A percentile compares a stretch with the other conserved stretches of the same genome.
Evolutionary conservation across 2,113 vertebrate genomes (phyloP).

Genomic region (Daphoenositta chrysoptera): DNA sequence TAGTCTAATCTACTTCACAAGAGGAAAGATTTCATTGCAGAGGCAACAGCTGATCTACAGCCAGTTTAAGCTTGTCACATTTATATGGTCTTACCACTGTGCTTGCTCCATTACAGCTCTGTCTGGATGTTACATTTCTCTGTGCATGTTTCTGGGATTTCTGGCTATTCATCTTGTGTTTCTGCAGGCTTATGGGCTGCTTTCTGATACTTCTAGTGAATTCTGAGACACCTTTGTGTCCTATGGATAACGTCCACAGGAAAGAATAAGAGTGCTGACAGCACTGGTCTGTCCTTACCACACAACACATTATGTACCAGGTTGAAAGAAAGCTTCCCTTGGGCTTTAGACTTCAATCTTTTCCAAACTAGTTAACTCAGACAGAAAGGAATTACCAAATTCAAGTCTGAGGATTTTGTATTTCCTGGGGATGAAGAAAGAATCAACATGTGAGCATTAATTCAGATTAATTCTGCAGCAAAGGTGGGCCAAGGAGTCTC

Average conservation of each 20-base stretch:
- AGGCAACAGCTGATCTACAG: neutral
- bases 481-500: neutral
- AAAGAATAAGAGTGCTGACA: neutral
- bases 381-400: neutral
- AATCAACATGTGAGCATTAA: neutral
- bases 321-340: neutral
- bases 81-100: neutral
- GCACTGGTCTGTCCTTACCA: accelerated
- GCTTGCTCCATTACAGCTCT: neutral
- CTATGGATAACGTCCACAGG: neutral
- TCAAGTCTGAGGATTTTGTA: neutral
- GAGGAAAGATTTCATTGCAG: neutral
- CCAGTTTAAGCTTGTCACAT: neutral
- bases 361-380: neutral
- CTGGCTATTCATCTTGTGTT: neutral
- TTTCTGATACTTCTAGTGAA: neutral
- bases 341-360: neutral
- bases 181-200: neutral
- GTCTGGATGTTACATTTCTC: neutral
- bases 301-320: neutral
- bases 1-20: neutral
- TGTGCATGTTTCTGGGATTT: neutral
- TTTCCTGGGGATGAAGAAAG: neutral
- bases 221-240: neutral
- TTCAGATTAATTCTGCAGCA: neutral